phyloP scores from a whole-genome alignment of 2,797 vertebrate genomes.

The Trichosurus vulpecula region DNA sequence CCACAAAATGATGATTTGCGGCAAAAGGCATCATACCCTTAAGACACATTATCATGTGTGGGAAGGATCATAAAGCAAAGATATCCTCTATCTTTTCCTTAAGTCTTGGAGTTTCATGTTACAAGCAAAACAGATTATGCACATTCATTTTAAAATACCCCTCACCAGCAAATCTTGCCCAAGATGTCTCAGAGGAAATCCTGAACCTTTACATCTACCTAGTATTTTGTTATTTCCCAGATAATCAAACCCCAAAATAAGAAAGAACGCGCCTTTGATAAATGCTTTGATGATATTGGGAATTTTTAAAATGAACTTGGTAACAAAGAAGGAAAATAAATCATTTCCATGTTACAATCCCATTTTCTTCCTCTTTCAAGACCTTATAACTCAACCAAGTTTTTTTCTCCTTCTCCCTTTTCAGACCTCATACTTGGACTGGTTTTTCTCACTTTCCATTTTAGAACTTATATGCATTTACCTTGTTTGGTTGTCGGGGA shows the following conservation, averaged over 20 bases:
- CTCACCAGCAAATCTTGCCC: conserved; percentile 55
- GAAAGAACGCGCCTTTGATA: conserved; percentile 36
- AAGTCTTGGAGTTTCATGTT: conserved; percentile 59
- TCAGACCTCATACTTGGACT: not conserved
- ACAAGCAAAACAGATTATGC: conserved; percentile 58
- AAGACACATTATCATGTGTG: conserved; percentile 29
- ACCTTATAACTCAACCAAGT: not conserved
- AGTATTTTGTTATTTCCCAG: conserved; percentile 60
- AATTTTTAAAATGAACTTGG: conserved; percentile 49
- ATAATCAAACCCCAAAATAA: conserved; percentile 44
- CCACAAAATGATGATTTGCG: conserved; percentile 20
- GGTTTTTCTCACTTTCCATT: conserved; percentile 27
- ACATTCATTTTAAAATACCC: conserved; percentile 42
- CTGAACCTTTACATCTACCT: conserved; percentile 58
- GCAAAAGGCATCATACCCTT: conserved; percentile 5
- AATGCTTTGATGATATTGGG: conserved; percentile 51
- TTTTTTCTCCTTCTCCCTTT: conserved; percentile 34
- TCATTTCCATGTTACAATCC: conserved; percentile 59
- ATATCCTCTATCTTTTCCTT: conserved; percentile 46
- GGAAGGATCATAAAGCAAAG: conserved; percentile 44
- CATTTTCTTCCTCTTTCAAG: conserved; percentile 25
- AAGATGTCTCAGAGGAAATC: conserved; percentile 54
- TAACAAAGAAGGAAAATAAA: conserved; percentile 31
- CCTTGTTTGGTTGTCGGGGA: not conserved
- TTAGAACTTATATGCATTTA: conserved; percentile 46